These are phyloP conservation scores for Aleiodes sp. DNA, from an alignment of 1,140 invertebrate genomes.

Conservation along the genomic window DNA sequence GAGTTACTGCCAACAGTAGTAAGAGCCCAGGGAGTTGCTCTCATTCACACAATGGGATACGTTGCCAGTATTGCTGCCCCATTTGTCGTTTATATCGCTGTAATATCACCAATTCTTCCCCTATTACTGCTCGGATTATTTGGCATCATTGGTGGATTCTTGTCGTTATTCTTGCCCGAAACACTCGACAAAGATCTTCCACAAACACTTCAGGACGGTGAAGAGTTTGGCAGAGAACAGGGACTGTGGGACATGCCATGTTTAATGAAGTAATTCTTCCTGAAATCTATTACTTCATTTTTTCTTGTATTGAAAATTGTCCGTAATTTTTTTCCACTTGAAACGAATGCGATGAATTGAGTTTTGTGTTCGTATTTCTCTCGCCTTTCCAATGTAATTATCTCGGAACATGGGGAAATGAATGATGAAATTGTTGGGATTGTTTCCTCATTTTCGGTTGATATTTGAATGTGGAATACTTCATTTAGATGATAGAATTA, in stretches of 20 bases:
- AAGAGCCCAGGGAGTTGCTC: conserved; percentile 81
- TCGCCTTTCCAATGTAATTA: too few species aligned
- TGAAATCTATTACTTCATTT: not conserved
- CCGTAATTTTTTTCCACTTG: not conserved
- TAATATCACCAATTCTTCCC: conserved; percentile 75
- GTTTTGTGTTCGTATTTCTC: not conserved
- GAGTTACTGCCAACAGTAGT: conserved; percentile 88
- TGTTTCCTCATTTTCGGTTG: too few species aligned
- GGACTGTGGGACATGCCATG: conserved; percentile 84
- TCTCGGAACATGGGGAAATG: too few species aligned
- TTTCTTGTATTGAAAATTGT: too few species aligned
- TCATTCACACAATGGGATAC: conserved; percentile 88
- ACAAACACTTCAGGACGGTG: conserved; percentile 83
- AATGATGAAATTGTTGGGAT: too few species aligned
- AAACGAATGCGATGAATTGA: too few species aligned
- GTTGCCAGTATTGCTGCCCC: conserved; percentile 83
- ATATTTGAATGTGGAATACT: too few species aligned
- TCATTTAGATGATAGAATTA: too few species aligned
- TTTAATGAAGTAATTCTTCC: conserved; percentile 68
- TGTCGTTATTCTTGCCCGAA: conserved; percentile 83
- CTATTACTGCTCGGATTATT: conserved; percentile 78
- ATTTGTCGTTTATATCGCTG: conserved; percentile 82
- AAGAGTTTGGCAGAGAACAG: conserved; percentile 83
- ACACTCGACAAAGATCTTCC: conserved; percentile 84
- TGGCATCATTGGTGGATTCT: conserved; percentile 76